Evolutionary conservation across 2,888 invertebrate genomes (phyloP).

Genomic region (Ormyrus nitidulus): DNA sequence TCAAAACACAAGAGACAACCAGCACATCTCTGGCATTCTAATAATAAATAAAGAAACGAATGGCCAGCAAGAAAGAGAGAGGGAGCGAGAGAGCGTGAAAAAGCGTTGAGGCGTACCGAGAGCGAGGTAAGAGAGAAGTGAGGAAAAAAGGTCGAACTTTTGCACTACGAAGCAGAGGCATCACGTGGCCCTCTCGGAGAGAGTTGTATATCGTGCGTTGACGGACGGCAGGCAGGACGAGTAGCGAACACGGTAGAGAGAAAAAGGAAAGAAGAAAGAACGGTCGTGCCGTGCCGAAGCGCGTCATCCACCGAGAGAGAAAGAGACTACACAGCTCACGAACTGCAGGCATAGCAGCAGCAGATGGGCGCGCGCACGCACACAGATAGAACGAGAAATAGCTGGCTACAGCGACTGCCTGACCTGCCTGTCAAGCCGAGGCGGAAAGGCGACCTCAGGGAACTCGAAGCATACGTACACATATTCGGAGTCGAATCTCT

Average conservation of each 20-base stretch:
- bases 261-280: neutral
- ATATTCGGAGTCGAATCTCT: too few relatives aligned
- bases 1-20: neutral
- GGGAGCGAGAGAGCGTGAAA: neutral
- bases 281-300: conserved; percentile 8
- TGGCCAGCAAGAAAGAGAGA: neutral
- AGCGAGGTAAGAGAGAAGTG: neutral
- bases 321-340: neutral
- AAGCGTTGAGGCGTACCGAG: neutral
- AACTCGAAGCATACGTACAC: too few relatives aligned
- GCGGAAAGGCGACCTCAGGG: too few relatives aligned
- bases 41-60: conserved; percentile 29
- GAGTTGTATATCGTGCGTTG: neutral
- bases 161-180: conserved; percentile 17
- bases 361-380: too few relatives aligned
- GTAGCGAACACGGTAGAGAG: neutral
- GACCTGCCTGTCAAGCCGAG: too few relatives aligned
- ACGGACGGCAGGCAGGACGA: neutral
- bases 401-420: too few relatives aligned
- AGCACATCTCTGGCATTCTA: conserved; percentile 9
- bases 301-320: conserved; percentile 7
- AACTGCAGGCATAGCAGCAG: too few relatives aligned
- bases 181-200: conserved; percentile 27
- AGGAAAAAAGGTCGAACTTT: conserved; percentile 16
- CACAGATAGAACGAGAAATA: neutral